Evolutionary conservation across 1,140 invertebrate genomes (phyloP).

Genomic region (Marisa cornuarietis): DNA sequence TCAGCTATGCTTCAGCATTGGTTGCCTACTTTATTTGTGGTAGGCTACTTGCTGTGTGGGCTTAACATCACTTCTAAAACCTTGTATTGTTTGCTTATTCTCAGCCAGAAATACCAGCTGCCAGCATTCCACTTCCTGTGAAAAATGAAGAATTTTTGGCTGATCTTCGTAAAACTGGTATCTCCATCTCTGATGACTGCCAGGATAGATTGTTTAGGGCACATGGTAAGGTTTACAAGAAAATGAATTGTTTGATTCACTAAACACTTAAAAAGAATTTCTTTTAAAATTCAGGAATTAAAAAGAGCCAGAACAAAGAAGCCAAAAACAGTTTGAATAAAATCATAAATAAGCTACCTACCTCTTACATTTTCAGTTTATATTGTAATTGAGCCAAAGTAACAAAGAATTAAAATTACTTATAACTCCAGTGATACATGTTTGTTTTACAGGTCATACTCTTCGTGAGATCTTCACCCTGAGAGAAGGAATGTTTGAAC

Average conservation of each 20-base stretch:
- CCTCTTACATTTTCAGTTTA: too few relatives aligned
- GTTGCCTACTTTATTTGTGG: not conserved
- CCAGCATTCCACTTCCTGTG: conserved; percentile 63
- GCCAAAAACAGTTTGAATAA: too few relatives aligned
- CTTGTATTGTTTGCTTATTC: conserved; percentile 15
- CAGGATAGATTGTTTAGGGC: conserved; percentile 87
- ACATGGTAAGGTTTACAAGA: conserved; percentile 73
- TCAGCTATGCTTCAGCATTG: not conserved
- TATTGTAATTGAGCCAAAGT: too few relatives aligned
- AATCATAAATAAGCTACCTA: too few relatives aligned
- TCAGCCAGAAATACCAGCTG: conserved; percentile 63
- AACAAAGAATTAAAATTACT: too few relatives aligned
- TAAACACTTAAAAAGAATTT: not conserved
- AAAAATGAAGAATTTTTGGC: conserved; percentile 72
- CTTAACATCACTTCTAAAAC: not conserved
- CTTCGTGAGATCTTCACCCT: conserved; percentile 88
- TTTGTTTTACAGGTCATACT: conserved; percentile 73
- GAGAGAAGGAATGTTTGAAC: conserved; percentile 75
- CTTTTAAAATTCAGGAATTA: not conserved
- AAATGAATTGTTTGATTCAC: not conserved
- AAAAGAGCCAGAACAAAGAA: not conserved
- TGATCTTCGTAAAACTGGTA: conserved; percentile 71
- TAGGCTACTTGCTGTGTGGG: too few relatives aligned
- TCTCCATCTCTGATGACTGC: conserved; percentile 80
- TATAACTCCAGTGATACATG: not conserved